A percentile compares a stretch with the other conserved stretches of the same genome.
phyloP scores from a whole-genome alignment of 2,888 invertebrate species.

The Leucoma salicis region DNA sequence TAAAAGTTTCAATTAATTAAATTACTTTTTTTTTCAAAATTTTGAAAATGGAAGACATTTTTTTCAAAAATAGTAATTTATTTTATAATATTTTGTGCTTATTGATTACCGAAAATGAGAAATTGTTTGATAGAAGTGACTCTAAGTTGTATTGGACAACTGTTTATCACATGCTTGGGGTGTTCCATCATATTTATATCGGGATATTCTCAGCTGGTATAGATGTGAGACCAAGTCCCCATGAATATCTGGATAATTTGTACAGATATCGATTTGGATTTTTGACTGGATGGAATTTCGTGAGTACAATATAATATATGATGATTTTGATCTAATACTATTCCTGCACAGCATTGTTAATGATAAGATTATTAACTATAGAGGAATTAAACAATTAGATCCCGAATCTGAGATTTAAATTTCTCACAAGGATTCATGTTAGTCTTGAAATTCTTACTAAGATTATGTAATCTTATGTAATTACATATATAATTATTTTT shows the following conservation, averaged over 20 bases:
- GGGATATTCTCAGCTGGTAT: slow-evolving; percentile 38
- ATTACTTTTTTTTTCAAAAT: not conserved
- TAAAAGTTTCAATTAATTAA: not conserved
- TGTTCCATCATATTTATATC: slow-evolving; percentile 51
- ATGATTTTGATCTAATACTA: too few relatives aligned
- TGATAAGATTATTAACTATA: too few relatives aligned
- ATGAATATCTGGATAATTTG: slow-evolving; percentile 44
- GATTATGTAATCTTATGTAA: too few relatives aligned
- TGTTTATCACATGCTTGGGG: slow-evolving; percentile 50
- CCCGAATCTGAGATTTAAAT: too few relatives aligned
- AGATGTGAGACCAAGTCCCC: slow-evolving; percentile 32
- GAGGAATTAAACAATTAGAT: too few relatives aligned
- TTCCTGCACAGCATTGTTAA: too few relatives aligned
- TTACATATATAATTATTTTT: too few relatives aligned
- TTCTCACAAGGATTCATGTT: too few relatives aligned
- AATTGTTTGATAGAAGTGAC: slow-evolving; percentile 63
- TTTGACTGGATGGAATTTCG: slow-evolving; percentile 70
- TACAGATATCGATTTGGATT: slow-evolving; percentile 47
- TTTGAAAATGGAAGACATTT: slow-evolving; percentile 49
- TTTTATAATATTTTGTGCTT: slow-evolving; percentile 67
- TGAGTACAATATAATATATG: slow-evolving; percentile 51
- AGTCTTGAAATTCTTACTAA: too few relatives aligned
- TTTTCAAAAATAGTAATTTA: slow-evolving; percentile 61
- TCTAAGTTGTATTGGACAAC: slow-evolving; percentile 64
- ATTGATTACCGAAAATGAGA: slow-evolving; percentile 69